Evolutionary conservation across 2,888 invertebrate species (phyloP).

Genomic region (Brachyopa scutellaris): DNA sequence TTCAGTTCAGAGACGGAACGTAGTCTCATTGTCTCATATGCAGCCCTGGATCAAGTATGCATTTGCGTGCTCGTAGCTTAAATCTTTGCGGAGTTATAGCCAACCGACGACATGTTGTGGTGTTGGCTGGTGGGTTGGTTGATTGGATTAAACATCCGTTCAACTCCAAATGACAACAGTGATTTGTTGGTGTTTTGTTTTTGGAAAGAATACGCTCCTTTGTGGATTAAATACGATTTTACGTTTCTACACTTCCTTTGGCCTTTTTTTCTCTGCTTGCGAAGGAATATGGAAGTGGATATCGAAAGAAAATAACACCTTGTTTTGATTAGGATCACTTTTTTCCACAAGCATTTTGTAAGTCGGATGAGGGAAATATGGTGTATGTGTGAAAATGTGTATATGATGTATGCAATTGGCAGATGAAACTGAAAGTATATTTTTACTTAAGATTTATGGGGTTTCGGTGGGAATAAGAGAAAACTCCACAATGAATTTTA

Average conservation of each 20-base stretch:
- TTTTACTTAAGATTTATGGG: slow-evolving; percentile 14
- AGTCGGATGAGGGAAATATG: background rate
- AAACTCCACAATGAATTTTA: too few species aligned
- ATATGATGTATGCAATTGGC: slow-evolving; percentile 9
- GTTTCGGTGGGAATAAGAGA: background rate
- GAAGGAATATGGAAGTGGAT: background rate
- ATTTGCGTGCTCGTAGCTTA: background rate
- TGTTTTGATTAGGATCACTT: slow-evolving; percentile 39
- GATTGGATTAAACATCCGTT: slow-evolving; percentile 49
- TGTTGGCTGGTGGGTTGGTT: background rate
- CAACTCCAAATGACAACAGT: slow-evolving; percentile 58
- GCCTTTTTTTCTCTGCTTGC: background rate
- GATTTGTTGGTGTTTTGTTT: slow-evolving; percentile 58
- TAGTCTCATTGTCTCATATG: background rate
- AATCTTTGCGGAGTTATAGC: too few species aligned
- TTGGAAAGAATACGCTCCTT: slow-evolving; percentile 37
- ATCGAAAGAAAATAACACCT: slow-evolving; percentile 32
- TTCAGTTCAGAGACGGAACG: slow-evolving; percentile 16
- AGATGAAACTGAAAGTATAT: background rate
- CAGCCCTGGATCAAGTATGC: background rate
- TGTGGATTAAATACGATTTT: slow-evolving; percentile 55
- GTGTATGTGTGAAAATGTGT: background rate
- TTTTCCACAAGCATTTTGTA: background rate
- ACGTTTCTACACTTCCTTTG: slow-evolving; percentile 45
- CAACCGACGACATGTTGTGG: background rate